These are phyloP conservation scores for Prolemur simus DNA, from an alignment of 2,113 vertebrate genomes.

Conservation along the genomic window DNA sequence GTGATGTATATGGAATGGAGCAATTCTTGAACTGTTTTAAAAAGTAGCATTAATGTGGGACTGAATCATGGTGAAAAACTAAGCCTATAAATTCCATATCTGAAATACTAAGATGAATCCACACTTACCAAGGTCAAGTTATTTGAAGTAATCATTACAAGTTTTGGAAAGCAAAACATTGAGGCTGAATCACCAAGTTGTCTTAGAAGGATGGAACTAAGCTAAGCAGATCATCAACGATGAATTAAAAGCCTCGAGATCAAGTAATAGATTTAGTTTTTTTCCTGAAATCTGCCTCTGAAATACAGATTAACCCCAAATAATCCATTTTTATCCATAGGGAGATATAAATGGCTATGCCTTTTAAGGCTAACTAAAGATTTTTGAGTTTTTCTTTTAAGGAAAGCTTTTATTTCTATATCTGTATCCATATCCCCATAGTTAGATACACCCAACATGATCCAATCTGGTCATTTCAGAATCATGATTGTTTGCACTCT, in stretches of 20 bases:
- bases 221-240: neutral
- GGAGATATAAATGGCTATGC: neutral
- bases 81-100: neutral
- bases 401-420: neutral
- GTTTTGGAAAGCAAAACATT: neutral
- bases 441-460: neutral
- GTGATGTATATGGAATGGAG: neutral
- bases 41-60: neutral
- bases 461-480: neutral
- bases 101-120: neutral
- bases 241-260: neutral
- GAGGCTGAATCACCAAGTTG: neutral
- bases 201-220: neutral
- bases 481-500: neutral
- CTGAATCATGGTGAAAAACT: neutral
- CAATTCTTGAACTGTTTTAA: neutral
- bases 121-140: neutral
- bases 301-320: neutral
- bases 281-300: neutral
- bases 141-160: neutral
- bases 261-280: neutral
- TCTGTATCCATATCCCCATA: neutral
- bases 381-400: neutral
- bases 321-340: neutral
- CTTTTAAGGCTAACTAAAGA: neutral